Base-by-base conservation (phyloP, 2,797 vertebrate genomes). In the Mormyrops attenuatus region DNA sequence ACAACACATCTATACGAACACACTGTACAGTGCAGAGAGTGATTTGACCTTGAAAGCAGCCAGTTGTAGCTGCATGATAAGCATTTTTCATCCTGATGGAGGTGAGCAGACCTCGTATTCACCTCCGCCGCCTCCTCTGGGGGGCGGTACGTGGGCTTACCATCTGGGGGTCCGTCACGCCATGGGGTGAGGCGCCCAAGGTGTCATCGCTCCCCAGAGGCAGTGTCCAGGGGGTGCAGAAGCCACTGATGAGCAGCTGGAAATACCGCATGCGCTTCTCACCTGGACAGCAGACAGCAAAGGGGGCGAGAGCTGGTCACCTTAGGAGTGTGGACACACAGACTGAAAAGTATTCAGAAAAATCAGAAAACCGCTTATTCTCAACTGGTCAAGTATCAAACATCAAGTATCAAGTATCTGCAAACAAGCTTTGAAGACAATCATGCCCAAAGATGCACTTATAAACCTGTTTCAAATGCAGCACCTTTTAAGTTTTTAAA, bases 261-360 rank as follows among this genome's bases (percentile, higher is more conserved):
- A 99, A 97, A 93, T 99, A 99, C 88, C 96, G 93, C 90, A 96
- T 95, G 63, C 98, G 96, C 90, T 98, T 98, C 93, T 98, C 97
- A 94, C 99, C 99, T 99, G 95, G 85, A 91, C 49, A 87, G 73
- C 34, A 80, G 90, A 87, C 88, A 53, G 49, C 88, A n/a, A 85
- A 89, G 22, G 22, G 86, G 9, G 22, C 53, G 15, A 34, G 30
- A 47, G 44, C 80, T 50, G 15, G 34, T 50, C 0, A 57, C 86
- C 80, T 73, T 26, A 20, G 30, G 66, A n/a, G 34, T 2, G 49
- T 30, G 5, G 84, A 44, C n/a, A 84, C 7, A 47, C 17, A n/a
- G 8, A 22, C 17, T 49, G 6, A 44, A 22, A 84, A n/a, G n/a
- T 41, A 41, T 47, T 5, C 77, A 82, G 77, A 84, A 34, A 34